Evolutionary conservation across 2,888 invertebrate species (phyloP), one percentile per base, ranked within the genome.

Genomic region (Campoletis raptor): DNA sequence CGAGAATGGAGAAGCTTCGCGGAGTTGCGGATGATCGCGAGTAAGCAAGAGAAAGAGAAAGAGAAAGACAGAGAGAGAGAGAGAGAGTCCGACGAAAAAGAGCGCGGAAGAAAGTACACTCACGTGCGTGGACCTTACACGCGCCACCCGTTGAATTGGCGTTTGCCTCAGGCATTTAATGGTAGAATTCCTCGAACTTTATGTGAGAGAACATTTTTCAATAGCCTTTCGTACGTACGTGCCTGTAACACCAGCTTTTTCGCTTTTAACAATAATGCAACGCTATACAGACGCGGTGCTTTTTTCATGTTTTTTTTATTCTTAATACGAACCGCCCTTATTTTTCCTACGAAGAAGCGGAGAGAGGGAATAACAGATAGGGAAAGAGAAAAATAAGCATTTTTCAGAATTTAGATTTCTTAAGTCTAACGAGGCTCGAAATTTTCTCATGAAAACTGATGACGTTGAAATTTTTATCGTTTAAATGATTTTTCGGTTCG

Each of bases 91-190:
- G 52, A 42, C 57, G 66, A 76, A 84, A 87, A 82, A 61, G 81
- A 84, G 79, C 69, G 81, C 76, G 79, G 80, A 82, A 81, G 86
- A 40, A 76, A 81, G 81, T 76, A 79, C 86, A 85, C 83, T 86
- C 87, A 78, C 74, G 85, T 74, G 64, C 72, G 81, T 64, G 81
- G 81, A 84, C 78, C 81, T 61, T 54, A 80, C 81, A 81, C 78
- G 81, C 84, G 84, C 84, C 86, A 82, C 78, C 52, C 86, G 82
- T 82, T 82, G 61, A 76, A 77, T 76, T 77, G 18, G 61, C 82
- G 64, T 77, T 84, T 89, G 88, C 89, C 88, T 85, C 87, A 89
- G 91, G 90, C 88, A 91, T 92, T 92, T 92, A 92, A 92, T 91
- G 91, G 89, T 76, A 91, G 90, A 91, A 86, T 86, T 86, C 86